A percentile compares a stretch with the other conserved stretches of the same genome.
phyloP scores from a whole-genome alignment of 2,888 invertebrate genomes.

The Phengaris alcon region DNA sequence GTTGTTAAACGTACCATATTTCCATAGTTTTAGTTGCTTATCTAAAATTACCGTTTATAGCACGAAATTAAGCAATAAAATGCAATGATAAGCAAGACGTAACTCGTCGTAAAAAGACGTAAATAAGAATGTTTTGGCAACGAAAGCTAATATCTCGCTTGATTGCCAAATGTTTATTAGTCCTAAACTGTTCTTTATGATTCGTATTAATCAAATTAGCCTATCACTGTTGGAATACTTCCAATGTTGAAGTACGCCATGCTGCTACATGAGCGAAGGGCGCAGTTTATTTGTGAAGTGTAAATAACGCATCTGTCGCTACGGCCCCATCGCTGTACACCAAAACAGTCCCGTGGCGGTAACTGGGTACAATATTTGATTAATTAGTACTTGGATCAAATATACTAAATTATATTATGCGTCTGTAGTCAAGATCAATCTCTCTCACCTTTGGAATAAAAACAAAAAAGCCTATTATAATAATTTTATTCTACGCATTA shows the following conservation, averaged over 20 bases:
- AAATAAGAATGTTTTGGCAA: constrained; percentile 33
- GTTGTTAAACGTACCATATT: constrained; percentile 26
- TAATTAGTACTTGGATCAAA: no score
- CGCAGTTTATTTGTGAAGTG: constrained; percentile 35
- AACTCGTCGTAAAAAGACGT: no score
- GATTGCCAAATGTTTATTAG: constrained; percentile 40
- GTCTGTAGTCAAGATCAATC: no score
- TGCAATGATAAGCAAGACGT: constrained; percentile 35
- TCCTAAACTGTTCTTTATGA: constrained; percentile 35
- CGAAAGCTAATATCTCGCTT: constrained; percentile 36
- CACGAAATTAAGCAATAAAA: constrained; percentile 36
- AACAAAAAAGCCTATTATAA: no score
- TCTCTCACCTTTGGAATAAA: no score
- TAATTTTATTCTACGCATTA: no score
- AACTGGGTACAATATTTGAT: no score
- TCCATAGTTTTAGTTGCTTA: constrained; percentile 31
- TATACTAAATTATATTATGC: no score
- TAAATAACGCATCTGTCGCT: constrained; percentile 32
- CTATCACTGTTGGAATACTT: constrained; percentile 35
- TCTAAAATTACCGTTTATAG: constrained; percentile 28
- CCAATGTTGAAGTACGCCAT: constrained; percentile 35
- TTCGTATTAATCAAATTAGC: constrained; percentile 35
- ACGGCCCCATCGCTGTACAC: not conserved
- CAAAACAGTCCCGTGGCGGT: not conserved
- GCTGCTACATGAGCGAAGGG: constrained; percentile 34